These are phyloP conservation scores for Myotis findleyi DNA, from an alignment of 2,797 vertebrate genomes.

Conservation along the genomic window DNA sequence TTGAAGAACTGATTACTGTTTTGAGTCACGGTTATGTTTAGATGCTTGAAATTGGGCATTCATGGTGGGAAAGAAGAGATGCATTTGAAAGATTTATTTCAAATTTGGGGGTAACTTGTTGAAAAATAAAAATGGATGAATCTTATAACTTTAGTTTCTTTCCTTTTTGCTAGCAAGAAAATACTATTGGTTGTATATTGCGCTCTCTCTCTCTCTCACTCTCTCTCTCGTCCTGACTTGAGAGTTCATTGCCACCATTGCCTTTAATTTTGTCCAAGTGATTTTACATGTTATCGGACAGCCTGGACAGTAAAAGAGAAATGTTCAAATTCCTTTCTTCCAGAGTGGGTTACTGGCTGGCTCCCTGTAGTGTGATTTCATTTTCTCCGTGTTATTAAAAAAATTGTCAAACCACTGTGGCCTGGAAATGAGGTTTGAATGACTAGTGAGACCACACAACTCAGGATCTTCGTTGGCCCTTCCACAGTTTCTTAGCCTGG, in stretches of 20 bases:
- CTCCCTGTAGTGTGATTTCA: background rate
- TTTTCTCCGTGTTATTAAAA: background rate
- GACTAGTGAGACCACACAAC: background rate
- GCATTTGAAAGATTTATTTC: background rate
- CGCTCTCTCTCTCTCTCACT: too few species aligned
- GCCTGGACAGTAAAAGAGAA: background rate
- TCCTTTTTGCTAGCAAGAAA: background rate
- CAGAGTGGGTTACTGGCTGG: background rate
- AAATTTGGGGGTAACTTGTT: background rate
- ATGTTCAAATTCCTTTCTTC: background rate
- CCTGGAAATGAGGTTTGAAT: background rate
- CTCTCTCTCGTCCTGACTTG: background rate
- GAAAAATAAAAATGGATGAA: background rate
- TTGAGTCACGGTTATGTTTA: background rate
- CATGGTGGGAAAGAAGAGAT: background rate
- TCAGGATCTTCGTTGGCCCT: background rate
- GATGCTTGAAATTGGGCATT: background rate
- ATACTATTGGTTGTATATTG: background rate
- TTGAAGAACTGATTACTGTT: background rate
- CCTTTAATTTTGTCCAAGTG: background rate
- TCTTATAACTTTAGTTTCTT: background rate
- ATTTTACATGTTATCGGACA: background rate
- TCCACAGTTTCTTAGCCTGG: background rate
- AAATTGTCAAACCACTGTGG: background rate
- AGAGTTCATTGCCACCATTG: background rate